A percentile compares a stretch with the other conserved stretches of the same genome.
These are phyloP conservation scores for Microctonus aethiopoides DNA, from an alignment of 2,888 invertebrate species.

Conservation along the genomic window DNA sequence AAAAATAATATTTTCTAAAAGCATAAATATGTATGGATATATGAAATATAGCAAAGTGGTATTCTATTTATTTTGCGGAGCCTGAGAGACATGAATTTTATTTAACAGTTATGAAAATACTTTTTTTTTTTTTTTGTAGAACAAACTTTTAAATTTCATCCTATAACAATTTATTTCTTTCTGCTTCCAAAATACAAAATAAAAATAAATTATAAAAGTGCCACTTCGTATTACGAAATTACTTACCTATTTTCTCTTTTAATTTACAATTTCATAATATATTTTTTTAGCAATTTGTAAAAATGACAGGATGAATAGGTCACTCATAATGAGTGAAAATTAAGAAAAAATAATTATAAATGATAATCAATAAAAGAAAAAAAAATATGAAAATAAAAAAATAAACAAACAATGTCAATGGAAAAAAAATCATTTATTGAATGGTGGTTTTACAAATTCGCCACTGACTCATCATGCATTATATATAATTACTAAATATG, in stretches of 20 bases:
- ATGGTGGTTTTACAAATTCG: constrained; percentile 43
- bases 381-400: constrained; percentile 32
- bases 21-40: constrained; percentile 23
- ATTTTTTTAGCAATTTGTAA: not conserved
- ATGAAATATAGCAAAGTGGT: constrained; percentile 8
- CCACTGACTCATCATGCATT: constrained; percentile 14
- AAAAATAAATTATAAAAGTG: constrained; percentile 34
- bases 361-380: constrained; percentile 1
- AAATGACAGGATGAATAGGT: not conserved
- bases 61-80: constrained; percentile 22
- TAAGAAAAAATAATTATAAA: not conserved
- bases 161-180: not conserved
- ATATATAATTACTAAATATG: constrained; percentile 29
- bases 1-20: constrained; percentile 24
- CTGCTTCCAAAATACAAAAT: not conserved
- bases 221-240: constrained; percentile 38
- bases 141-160: constrained; percentile 4
- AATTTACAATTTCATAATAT: not conserved
- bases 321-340: not conserved
- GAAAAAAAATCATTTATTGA: constrained; percentile 46
- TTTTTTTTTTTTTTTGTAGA: constrained; percentile 13
- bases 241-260: constrained; percentile 36
- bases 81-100: constrained; percentile 39
- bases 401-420: constrained; percentile 42
- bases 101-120: constrained; percentile 8